Evolutionary conservation across 2,888 invertebrate genomes (phyloP).

Genomic region (Pheosia tremula): DNA sequence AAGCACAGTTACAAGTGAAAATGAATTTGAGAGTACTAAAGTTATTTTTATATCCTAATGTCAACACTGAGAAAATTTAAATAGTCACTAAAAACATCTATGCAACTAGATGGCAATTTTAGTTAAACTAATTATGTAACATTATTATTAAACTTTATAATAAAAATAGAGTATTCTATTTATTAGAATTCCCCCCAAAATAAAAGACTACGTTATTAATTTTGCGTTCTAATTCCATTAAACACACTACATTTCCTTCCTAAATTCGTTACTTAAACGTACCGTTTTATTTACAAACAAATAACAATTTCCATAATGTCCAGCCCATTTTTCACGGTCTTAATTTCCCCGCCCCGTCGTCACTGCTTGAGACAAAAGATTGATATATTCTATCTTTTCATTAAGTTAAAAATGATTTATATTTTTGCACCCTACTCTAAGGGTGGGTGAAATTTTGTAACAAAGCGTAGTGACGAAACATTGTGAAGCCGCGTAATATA

Average conservation of each 20-base stretch:
- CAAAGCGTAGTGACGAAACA: no score
- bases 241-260: constrained; percentile 40
- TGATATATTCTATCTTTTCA: constrained; percentile 77
- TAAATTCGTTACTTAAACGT: constrained; percentile 50
- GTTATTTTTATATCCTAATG: no score
- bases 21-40: no score
- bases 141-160: not conserved
- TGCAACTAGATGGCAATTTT: no score
- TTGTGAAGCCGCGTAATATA: no score
- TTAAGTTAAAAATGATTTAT: constrained; percentile 75
- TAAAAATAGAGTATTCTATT: not conserved
- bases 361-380: constrained; percentile 73
- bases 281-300: constrained; percentile 68
- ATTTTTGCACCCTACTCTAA: constrained; percentile 47
- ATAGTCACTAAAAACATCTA: no score
- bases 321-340: constrained; percentile 70
- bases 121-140: no score
- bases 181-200: not conserved
- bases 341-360: constrained; percentile 63
- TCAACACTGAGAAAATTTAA: no score
- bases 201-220: not conserved
- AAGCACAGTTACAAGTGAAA: no score
- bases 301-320: constrained; percentile 76
- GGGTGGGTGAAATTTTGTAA: not conserved
- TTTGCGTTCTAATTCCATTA: constrained; percentile 41